phyloP scores from a whole-genome alignment of 2,113 vertebrate genomes.

The Pollimyrus isidori region DNA sequence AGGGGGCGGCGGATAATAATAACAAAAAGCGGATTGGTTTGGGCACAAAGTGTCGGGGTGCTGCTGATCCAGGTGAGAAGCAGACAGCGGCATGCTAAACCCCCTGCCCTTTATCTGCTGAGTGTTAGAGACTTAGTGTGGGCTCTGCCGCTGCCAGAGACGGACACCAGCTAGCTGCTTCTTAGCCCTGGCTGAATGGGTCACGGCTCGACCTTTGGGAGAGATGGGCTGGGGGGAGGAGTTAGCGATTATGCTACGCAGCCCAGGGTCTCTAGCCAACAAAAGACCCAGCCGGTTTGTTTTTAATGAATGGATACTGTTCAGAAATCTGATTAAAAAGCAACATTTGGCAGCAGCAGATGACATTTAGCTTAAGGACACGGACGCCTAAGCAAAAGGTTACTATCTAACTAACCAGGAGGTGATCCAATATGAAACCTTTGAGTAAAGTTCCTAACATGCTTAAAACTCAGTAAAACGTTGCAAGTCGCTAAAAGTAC shows the following conservation, averaged over 20 bases:
- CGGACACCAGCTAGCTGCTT: slow-evolving; percentile 41
- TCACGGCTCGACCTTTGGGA: slow-evolving; percentile 27
- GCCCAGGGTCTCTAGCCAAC: neutral
- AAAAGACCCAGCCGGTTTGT: neutral
- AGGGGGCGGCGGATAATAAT: slow-evolving; percentile 42
- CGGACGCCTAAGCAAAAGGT: neutral
- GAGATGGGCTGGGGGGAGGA: slow-evolving; percentile 15
- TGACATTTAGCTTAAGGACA: neutral
- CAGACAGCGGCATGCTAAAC: slow-evolving; percentile 63
- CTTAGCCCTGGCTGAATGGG: neutral
- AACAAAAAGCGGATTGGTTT: slow-evolving; percentile 54
- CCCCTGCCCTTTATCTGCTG: slow-evolving; percentile 52
- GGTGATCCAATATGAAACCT: neutral
- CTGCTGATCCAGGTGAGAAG: slow-evolving; percentile 66
- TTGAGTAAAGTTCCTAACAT: neutral
- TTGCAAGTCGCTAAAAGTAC: neutral
- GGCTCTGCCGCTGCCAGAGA: slow-evolving; percentile 20
- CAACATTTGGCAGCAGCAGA: neutral
- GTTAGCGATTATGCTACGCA: slow-evolving; percentile 15
- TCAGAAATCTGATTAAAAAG: neutral
- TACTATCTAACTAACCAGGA: neutral
- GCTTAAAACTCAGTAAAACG: neutral
- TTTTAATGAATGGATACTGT: neutral
- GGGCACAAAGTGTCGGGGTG: slow-evolving; percentile 44
- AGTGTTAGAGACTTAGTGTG: slow-evolving; percentile 32